Percentiles rank a stretch among this genome's conserved stretches.
Evolutionary conservation across 1,140 invertebrate genomes (phyloP).

Genomic region (Drosophila pseudoobscura): DNA sequence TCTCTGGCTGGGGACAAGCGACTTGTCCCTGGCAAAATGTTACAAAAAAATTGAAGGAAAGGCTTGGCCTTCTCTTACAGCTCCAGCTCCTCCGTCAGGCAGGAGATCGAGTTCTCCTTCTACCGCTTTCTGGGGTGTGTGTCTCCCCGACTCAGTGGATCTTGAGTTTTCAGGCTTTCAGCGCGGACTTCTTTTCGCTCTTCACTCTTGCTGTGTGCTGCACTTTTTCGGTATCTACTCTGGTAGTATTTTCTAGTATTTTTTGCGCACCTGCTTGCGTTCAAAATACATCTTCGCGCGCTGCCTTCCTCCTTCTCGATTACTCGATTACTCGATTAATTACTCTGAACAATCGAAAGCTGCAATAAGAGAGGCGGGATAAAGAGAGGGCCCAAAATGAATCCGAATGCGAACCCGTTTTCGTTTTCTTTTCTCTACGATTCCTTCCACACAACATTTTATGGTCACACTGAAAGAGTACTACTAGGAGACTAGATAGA

Average conservation of each 20-base stretch:
- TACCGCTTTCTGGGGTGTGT: neutral
- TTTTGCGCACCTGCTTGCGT: slow-evolving; percentile 79
- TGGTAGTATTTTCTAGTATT: slow-evolving; percentile 54
- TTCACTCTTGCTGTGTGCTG: slow-evolving; percentile 1
- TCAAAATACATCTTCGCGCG: slow-evolving; percentile 75
- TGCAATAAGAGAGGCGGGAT: slow-evolving; percentile 55
- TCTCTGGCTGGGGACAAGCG: slow-evolving; percentile 34
- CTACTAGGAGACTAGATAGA: neutral
- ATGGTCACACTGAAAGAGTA: slow-evolving; percentile 45
- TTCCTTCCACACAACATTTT: slow-evolving; percentile 49
- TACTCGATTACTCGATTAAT: slow-evolving; percentile 18
- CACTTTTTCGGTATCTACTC: slow-evolving; percentile 9
- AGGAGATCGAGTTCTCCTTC: slow-evolving; percentile 5
- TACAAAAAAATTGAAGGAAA: neutral
- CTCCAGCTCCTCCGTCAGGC: too few relatives aligned
- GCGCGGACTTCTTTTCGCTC: neutral
- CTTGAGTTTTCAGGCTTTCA: neutral
- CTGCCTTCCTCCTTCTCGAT: slow-evolving; percentile 26
- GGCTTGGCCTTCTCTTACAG: too few relatives aligned
- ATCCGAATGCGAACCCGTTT: slow-evolving; percentile 41
- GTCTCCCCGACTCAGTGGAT: too few relatives aligned
- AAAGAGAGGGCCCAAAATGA: slow-evolving; percentile 13
- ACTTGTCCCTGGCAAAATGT: slow-evolving; percentile 52
- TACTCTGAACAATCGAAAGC: slow-evolving; percentile 48
- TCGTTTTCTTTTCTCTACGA: neutral